phyloP scores from a whole-genome alignment of 2,888 invertebrate genomes.

The Scaptomyza polygonia region DNA sequence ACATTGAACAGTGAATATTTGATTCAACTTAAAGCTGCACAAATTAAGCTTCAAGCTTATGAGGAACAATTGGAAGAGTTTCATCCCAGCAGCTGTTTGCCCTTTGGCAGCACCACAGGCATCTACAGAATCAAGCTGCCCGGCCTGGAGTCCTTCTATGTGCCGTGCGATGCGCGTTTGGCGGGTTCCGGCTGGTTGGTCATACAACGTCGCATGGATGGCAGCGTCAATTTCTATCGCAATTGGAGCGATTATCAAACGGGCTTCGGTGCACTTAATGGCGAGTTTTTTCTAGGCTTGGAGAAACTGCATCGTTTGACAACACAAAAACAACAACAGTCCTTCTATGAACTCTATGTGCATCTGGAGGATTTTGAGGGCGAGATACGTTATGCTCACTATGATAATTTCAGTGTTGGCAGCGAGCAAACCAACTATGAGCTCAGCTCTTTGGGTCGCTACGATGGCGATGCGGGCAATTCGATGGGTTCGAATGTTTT shows the following conservation, averaged over 20 bases:
- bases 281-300: constrained; percentile 89
- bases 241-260: constrained; percentile 87
- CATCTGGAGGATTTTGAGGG: constrained; percentile 87
- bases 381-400: constrained; percentile 86
- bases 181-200: constrained; percentile 89
- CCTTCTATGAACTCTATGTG: constrained; percentile 86
- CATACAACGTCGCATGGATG: constrained; percentile 88
- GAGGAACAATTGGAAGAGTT: constrained; percentile 6
- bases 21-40: background rate
- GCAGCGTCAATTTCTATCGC: constrained; percentile 87
- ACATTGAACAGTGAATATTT: background rate
- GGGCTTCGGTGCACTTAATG: constrained; percentile 88
- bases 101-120: constrained; percentile 33
- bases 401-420: constrained; percentile 87
- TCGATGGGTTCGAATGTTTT: constrained; percentile 88
- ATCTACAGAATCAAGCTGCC: constrained; percentile 21
- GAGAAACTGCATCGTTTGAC: constrained; percentile 86
- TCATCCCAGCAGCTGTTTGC: constrained; percentile 28
- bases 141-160: constrained; percentile 85
- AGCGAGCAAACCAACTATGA: constrained; percentile 87
- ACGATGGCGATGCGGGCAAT: constrained; percentile 88
- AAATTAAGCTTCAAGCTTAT: constrained; percentile 5
- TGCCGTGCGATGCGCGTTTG: constrained; percentile 83
- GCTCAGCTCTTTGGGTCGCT: constrained; percentile 87
- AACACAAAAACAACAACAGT: constrained; percentile 62